Evolutionary conservation across 2,113 vertebrate genomes (phyloP).

Genomic region (Orycteropus afer): DNA sequence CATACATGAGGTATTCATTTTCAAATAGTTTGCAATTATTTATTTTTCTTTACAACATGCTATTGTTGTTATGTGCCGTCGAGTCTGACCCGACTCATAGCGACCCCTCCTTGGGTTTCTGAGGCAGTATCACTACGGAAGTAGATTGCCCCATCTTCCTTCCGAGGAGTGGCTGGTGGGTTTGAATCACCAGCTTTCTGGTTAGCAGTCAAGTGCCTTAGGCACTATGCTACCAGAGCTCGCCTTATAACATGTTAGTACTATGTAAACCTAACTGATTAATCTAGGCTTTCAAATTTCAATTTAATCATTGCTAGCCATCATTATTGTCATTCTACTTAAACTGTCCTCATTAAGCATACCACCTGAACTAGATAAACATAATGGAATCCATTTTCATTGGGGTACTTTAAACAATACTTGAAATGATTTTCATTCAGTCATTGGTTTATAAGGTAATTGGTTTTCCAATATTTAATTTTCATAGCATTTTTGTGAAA

Average conservation of each 20-base stretch:
- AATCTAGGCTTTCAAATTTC: background rate
- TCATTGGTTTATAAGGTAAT: constrained; percentile 41
- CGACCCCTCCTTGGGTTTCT: no score
- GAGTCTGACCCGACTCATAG: no score
- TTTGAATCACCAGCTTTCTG: no score
- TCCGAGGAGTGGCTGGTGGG: no score
- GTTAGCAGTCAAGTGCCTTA: no score
- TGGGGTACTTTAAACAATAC: constrained; percentile 12
- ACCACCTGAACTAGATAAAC: constrained; percentile 27
- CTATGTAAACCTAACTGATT: background rate
- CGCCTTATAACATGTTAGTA: no score
- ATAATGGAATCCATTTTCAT: background rate
- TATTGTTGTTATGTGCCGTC: no score
- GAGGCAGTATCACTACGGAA: no score
- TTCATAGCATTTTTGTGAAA: background rate
- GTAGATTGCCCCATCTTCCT: no score
- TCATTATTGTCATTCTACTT: background rate
- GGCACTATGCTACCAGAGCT: no score
- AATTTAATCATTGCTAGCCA: constrained; percentile 19
- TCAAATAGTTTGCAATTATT: background rate
- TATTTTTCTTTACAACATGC: background rate
- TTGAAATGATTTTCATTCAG: constrained; percentile 24
- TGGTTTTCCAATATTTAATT: constrained; percentile 58
- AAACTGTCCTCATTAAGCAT: constrained; percentile 33
- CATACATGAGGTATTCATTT: background rate